Evolutionary conservation across 2,113 vertebrate species (phyloP).

Genomic region (Myrmecobius fasciatus): DNA sequence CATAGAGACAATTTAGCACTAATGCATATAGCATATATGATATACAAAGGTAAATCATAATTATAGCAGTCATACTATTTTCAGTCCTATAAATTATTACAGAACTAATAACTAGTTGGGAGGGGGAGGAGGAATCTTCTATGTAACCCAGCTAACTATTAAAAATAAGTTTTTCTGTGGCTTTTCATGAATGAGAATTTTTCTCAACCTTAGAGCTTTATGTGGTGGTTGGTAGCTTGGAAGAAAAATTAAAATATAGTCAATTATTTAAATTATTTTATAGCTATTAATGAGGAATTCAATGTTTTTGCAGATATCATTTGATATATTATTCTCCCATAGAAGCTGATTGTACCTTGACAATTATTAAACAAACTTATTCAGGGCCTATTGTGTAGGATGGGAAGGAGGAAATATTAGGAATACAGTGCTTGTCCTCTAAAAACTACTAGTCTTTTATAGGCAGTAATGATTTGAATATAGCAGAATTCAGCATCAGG

Average conservation of each 20-base stretch:
- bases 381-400: conserved; percentile 18
- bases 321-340: conserved; percentile 1
- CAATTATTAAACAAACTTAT: conserved; percentile 34
- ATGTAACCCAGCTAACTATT: not conserved
- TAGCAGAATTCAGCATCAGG: not conserved
- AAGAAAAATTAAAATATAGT: not conserved
- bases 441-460: not conserved
- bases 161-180: not conserved
- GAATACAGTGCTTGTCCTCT: not conserved
- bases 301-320: not conserved
- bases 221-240: not conserved
- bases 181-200: conserved; percentile 2
- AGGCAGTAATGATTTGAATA: not conserved
- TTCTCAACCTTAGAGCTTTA: not conserved
- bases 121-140: not conserved
- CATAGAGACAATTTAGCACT: not conserved
- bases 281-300: not conserved
- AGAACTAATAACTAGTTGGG: conserved; percentile 3
- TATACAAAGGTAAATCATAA: not conserved
- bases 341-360: conserved; percentile 8
- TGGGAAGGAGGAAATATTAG: not conserved
- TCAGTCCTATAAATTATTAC: not conserved
- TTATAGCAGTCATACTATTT: not conserved
- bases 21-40: not conserved
- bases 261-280: conserved; percentile 12